Conservation (phyloP, 2,113 vertebrate species). For the Rhinolophus ferrumequinum region DNA sequence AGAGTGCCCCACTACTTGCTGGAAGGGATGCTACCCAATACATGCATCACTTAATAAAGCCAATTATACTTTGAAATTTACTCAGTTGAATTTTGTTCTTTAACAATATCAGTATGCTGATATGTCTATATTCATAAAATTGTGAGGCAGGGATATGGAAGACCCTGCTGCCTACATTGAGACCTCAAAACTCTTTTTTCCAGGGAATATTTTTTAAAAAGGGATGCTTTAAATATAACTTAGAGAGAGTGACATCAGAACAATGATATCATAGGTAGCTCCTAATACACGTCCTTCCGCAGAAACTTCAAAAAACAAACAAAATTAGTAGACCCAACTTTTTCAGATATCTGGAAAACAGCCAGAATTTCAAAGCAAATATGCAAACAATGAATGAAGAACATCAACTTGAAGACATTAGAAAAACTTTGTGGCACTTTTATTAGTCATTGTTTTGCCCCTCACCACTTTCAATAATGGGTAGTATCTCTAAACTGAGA, state of each 20-base stretch:
- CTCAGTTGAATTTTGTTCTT: neutral
- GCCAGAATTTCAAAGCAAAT: neutral
- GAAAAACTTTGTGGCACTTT: neutral
- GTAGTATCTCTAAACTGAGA: neutral
- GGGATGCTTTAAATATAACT: neutral
- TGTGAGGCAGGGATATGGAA: neutral
- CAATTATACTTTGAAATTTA: neutral
- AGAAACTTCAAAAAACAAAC: neutral
- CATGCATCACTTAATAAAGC: neutral
- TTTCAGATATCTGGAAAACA: neutral
- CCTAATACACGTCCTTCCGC: neutral
- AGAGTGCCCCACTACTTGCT: neutral
- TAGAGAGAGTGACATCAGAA: neutral
- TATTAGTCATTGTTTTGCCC: rapidly evolving
- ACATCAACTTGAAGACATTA: neutral
- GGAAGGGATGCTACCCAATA: neutral
- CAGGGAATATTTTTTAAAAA: neutral
- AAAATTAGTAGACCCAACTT: neutral
- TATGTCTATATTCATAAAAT: neutral
- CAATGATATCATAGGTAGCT: neutral
- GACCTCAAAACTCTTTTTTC: neutral
- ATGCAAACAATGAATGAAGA: neutral
- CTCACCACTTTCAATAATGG: neutral
- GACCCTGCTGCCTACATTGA: rapidly evolving
- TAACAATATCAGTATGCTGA: neutral